A percentile compares a stretch with the other conserved stretches of the same genome.
Conservation (phyloP, 2,797 vertebrate species). For the Anabas testudineus region DNA sequence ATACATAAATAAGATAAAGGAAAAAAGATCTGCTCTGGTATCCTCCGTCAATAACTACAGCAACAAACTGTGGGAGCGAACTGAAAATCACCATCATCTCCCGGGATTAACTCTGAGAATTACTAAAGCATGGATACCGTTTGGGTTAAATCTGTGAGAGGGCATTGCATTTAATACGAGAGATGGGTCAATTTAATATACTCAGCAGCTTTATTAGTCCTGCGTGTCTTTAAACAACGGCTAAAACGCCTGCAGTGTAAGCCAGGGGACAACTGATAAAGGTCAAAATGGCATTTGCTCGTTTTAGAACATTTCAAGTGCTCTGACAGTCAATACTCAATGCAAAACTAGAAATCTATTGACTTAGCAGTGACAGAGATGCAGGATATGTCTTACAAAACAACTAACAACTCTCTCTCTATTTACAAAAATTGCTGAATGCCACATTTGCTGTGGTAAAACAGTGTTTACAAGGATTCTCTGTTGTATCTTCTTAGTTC, state of each 20-base stretch:
- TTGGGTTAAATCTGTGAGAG: slow-evolving; percentile 66
- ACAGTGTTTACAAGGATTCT: background rate
- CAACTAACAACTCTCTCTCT: no score
- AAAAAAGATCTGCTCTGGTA: slow-evolving; percentile 24
- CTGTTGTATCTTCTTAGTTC: background rate
- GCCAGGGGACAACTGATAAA: slow-evolving; percentile 30
- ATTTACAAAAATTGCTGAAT: no score
- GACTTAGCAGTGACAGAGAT: background rate
- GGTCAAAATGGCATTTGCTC: slow-evolving; percentile 46
- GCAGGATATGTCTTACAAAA: no score
- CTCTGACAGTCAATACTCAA: no score
- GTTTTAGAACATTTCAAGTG: no score
- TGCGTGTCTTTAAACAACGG: slow-evolving; percentile 54
- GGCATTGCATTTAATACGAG: slow-evolving; percentile 73
- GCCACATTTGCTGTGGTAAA: slow-evolving; percentile 7
- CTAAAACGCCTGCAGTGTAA: slow-evolving; percentile 39
- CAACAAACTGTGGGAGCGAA: slow-evolving; percentile 54
- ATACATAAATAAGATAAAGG: slow-evolving; percentile 9
- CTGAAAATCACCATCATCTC: slow-evolving; percentile 53
- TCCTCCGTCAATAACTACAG: slow-evolving; percentile 47
- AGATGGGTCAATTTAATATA: slow-evolving; percentile 75
- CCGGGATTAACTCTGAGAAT: slow-evolving; percentile 71
- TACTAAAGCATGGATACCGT: slow-evolving; percentile 53
- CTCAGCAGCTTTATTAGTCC: slow-evolving; percentile 66
- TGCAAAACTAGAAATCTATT: no score